A percentile compares a stretch with the other conserved stretches of the same genome.
Conservation (phyloP, 2,797 vertebrate genomes). For the Phylloscopus collybita region DNA sequence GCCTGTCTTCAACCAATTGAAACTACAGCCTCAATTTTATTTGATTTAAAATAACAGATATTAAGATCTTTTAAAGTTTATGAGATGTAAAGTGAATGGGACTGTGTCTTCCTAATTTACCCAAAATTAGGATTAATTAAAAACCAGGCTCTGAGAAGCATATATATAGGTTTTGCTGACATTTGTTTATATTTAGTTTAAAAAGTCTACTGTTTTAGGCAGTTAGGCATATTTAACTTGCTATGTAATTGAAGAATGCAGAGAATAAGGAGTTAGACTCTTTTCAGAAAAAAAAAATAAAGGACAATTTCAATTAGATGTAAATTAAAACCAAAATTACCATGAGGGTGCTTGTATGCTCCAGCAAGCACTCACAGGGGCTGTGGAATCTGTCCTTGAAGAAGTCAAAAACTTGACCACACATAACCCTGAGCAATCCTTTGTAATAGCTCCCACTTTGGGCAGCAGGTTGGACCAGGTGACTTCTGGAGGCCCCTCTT, state of each 20-base stretch:
- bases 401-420: neutral
- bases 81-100: neutral
- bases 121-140: neutral
- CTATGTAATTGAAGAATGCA: rapidly evolving
- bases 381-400: neutral
- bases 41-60: neutral
- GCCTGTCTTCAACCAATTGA: neutral
- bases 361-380: neutral
- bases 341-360: rapidly evolving
- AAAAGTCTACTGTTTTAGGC: neutral
- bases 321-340: neutral
- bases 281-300: neutral
- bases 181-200: neutral
- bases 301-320: neutral
- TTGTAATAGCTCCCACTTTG: rapidly evolving
- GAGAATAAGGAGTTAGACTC: neutral
- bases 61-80: neutral
- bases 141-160: neutral
- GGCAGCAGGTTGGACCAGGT: neutral
- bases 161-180: neutral
- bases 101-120: neutral
- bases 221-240: neutral
- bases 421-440: neutral
- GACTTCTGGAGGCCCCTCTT: neutral
- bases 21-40: neutral